Base-by-base conservation (phyloP, 1,140 invertebrate genomes). In the Pseudomyrmex concolor region DNA sequence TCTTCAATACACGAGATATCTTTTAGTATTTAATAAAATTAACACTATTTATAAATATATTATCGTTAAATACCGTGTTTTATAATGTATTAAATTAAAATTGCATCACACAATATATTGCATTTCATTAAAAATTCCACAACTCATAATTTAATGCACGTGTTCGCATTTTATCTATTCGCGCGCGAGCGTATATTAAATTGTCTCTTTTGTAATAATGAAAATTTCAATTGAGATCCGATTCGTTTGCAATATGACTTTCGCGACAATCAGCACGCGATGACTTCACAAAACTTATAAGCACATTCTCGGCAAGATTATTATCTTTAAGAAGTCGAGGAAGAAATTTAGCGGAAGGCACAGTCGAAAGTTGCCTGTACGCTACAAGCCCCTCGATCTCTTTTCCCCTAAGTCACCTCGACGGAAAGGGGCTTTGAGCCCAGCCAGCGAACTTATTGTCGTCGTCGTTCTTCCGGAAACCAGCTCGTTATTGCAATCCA, bases 401-500 rank as follows among this genome's bases (percentile, higher is more conserved):
- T 70, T 77, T 68, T 68, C 63, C 34, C 34, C 5, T 50, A 60
- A 15, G 48, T 55, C 70, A 70, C 9, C 64, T 78, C 45, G 48
- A 54, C 64, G 63, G 45, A 51, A 84, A 70, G 74, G 25, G 82
- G 74, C 73, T 84, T 84, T 80, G n/a, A n/a, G 64, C 82, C 25
- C 19, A 72, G 64, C 55, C 25, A 34, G 71, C 19, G 73, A 51
- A n/a, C 82, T 77, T 60, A 17, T 76, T 51, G 45, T 68, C 82
- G 10, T 62, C 82, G 10, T 84, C 63, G 73, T 70, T 80, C 64
- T 78, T 78, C 82, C 73, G 43, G 50, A 83, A 63, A 64, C 60
- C 71, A 76, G 68, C 78, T 48, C 45, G 74, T 84, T 84, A 84
- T 84, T 80, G 73, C 64, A 48, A 84, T 67, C 74, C 64, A 70